These are phyloP conservation scores for Apus apus DNA, from an alignment of 2,113 vertebrate genomes.

Conservation along the genomic window DNA sequence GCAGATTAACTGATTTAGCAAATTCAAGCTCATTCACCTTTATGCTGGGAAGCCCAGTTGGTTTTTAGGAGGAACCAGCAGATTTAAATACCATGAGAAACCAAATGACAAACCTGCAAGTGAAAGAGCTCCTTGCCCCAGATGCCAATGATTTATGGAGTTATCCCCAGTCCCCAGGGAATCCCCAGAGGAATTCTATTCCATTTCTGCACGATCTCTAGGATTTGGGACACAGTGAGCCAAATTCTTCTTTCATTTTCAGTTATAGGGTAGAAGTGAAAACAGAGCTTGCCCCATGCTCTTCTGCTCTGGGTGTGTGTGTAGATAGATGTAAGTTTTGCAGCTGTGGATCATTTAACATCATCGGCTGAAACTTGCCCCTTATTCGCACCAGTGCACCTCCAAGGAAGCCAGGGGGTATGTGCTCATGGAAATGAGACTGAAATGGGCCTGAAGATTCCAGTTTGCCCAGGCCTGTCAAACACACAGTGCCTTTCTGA, in stretches of 20 bases:
- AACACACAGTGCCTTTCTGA: constrained; percentile 62
- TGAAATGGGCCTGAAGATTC: constrained; percentile 44
- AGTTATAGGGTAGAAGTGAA: neutral
- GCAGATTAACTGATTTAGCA: neutral
- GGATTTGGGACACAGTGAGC: neutral
- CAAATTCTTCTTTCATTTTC: constrained; percentile 29
- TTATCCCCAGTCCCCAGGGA: neutral
- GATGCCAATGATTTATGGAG: neutral
- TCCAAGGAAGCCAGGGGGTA: constrained; percentile 23
- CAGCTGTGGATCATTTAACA: neutral
- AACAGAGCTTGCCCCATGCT: neutral
- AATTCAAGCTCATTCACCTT: neutral
- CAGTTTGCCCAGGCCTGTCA: constrained; percentile 64
- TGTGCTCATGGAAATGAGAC: neutral
- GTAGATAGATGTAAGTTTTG: neutral
- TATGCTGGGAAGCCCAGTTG: neutral
- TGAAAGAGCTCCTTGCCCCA: neutral
- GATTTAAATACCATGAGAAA: constrained; percentile 1
- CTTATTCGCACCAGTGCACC: neutral
- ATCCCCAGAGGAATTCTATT: neutral
- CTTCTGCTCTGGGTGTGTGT: neutral
- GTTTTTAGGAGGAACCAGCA: neutral
- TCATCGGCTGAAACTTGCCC: neutral
- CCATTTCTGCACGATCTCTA: neutral
- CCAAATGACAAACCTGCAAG: neutral